Base-by-base conservation (phyloP, 2,797 vertebrate species). In the Denticeps clupeoides region DNA sequence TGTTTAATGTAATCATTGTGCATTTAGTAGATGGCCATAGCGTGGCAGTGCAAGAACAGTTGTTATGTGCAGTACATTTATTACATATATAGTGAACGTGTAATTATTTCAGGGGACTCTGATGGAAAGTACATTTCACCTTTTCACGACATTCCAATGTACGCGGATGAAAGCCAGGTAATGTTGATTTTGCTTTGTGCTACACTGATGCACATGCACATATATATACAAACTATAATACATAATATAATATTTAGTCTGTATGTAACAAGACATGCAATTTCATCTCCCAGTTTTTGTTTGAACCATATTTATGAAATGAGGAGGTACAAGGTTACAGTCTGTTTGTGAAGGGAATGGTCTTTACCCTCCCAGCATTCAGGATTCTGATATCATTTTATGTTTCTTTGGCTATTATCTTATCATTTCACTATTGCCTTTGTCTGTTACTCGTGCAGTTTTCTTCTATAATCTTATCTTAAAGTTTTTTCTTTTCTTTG, bases 91-190 rank as follows among this genome's bases (percentile, higher is more conserved):
- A n/a, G n/a, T n/a, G n/a, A n/a, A n/a, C 38, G 10, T 21, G 21
- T 21, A 2, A 19, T 0, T 21, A 18, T 10, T 38, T 31, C 82
- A 97, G 93, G 88, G 80, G 88, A 93, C 69, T 77, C 74, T 2
- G 78, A 86, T 29, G 89, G 89, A 45, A 83, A 87, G 5, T 91
- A 90, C 69, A 78, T 97, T 65, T 97, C 93, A 21, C 92, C 93
- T 1, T 96, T 97, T 74, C 93, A 97, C 45, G 93, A 97, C 54
- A 88, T 97, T 53, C 89, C 93, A 0, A 75, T 93, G 22, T 85
- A 78, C 55, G 89, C 89, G 2, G 82, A 89, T 40, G 70, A 83
- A 61, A 64, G 58, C 48, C 77, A 90, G 87, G 93, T 97, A 81
- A 77, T 41, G 41, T 32, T 28, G 19, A 7, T 4, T 13, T 40